Evolutionary conservation across 2,888 invertebrate species (phyloP), one percentile per base, ranked within the genome.

Genomic region (Suillia variegata): DNA sequence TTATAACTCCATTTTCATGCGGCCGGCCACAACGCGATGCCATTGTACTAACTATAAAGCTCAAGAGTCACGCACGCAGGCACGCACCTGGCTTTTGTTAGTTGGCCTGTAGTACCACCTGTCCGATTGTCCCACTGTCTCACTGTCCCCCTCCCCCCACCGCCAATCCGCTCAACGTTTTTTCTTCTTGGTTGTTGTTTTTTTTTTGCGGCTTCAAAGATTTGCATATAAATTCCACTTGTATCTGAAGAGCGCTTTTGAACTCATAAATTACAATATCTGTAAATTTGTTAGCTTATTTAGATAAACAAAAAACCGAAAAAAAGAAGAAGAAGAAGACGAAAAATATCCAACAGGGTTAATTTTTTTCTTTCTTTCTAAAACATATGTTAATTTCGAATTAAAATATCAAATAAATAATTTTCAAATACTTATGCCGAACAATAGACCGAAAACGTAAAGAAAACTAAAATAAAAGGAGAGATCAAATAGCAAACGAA

Each of bases 111-210:
- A 56, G 17, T 56, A 38, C 26, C 48, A 51, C 56, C 54, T 42
- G 47, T 51, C 42, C 49, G 53, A 55, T 57, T 58, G 59, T 49
- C 55, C 57, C 56, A 47, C 57, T 57, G 53, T 56, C 38, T 13
- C 38, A 13, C 12, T 4, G n/a, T 38, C 54, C 54, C 61, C 59
- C 62, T 56, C 59, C 58, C 57, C 56, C 61, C 56, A 58, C 58
- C 51, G 42, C 13, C n/a, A n/a, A n/a, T n/a, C n/a, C n/a, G n/a
- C n/a, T n/a, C n/a, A n/a, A n/a, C n/a, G n/a, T n/a, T n/a, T n/a
- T n/a, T n/a, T n/a, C n/a, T n/a, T n/a, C n/a, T n/a, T n/a, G n/a
- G n/a, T n/a, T n/a, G n/a, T n/a, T n/a, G n/a, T n/a, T n/a, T n/a
- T n/a, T n/a, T n/a, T n/a, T n/a, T n/a, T 50, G 50, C 17, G 50